Conservation (phyloP, 1,140 invertebrate species). For the Hycleus cichorii region DNA sequence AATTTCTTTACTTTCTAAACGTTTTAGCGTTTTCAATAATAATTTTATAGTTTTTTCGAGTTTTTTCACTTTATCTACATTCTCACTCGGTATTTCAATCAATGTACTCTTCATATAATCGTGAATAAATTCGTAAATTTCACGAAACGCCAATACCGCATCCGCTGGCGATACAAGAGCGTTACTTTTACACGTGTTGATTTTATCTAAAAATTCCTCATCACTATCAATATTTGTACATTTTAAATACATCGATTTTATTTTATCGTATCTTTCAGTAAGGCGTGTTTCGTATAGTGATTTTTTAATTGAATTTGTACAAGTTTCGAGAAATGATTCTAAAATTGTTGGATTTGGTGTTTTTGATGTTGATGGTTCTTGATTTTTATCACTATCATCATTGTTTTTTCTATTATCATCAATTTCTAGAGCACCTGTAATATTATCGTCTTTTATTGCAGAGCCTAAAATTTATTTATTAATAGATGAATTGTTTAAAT, state of each 20-base stretch:
- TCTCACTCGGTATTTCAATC: slow-evolving; percentile 20
- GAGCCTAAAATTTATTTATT: too few relatives aligned
- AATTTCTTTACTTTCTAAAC: slow-evolving; percentile 42
- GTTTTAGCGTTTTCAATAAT: slow-evolving; percentile 43
- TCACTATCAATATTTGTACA: background rate
- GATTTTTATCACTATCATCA: too few relatives aligned
- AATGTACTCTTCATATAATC: slow-evolving; percentile 6
- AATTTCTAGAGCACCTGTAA: too few relatives aligned
- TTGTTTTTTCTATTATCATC: too few relatives aligned
- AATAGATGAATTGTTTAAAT: too few relatives aligned
- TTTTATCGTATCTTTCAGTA: background rate
- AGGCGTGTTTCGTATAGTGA: background rate
- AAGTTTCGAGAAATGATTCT: slow-evolving; percentile 2
- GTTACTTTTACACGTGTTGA: background rate
- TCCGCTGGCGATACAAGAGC: background rate
- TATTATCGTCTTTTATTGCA: too few relatives aligned
- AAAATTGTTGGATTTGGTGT: background rate
- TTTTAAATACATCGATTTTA: background rate
- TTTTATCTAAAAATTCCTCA: background rate
- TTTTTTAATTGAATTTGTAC: background rate
- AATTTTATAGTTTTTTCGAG: slow-evolving; percentile 41
- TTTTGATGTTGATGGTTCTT: slow-evolving; percentile 3
- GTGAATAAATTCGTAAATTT: slow-evolving; percentile 23
- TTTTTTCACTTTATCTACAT: slow-evolving; percentile 32
- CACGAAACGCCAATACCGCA: slow-evolving; percentile 24